Evolutionary conservation across 2,113 vertebrate genomes (phyloP), one percentile per base, ranked within the genome.

Genomic region (Verasper variegatus): DNA sequence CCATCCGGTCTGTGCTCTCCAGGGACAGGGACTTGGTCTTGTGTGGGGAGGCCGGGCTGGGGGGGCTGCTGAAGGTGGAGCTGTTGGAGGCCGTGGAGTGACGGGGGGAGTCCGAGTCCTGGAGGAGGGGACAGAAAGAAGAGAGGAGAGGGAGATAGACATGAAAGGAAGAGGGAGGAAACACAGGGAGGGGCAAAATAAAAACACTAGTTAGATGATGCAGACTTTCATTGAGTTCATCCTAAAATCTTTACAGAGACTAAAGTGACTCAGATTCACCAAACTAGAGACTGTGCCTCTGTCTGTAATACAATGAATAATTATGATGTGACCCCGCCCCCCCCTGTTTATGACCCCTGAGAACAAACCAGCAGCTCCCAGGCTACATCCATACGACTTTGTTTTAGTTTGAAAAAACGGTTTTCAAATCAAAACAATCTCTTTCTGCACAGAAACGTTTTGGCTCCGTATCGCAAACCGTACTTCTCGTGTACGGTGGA

Each of bases 51-150:
- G 95, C 92, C 0, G 98, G 98, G 88, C 98, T 99, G 52, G 98
- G 97, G 7, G 98, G 98, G 92, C 98, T 98, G 95, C 98, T 99
- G 94, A 99, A 96, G 93, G 98, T 99, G 89, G 98, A 99, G 91
- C 98, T 99, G 95, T 98, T 99, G 3, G 98, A 99, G 68, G 98
- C 98, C 0, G 97, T 99, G 57, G 98, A 99, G 91, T 98, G 98
- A 74, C 98, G 95, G 0, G 98, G 98, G 42, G 98, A 99, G 84
- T 99, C 98, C 0, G 98, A 99, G 91, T 99, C 98, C 98, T 99
- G 95, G 7, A 89, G 86, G 86, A 20, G 49, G 6, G 54, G 17
- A 70, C 6, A 31, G 5, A 7, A 9, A 5, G 37, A 37, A 37
- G 45, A 24, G 13, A 23, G 4, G 15, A 58, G 24, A 21, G 52